These are phyloP conservation scores for Lasioglossum oenotherae DNA, from an alignment of 2,888 invertebrate genomes.

Conservation along the genomic window DNA sequence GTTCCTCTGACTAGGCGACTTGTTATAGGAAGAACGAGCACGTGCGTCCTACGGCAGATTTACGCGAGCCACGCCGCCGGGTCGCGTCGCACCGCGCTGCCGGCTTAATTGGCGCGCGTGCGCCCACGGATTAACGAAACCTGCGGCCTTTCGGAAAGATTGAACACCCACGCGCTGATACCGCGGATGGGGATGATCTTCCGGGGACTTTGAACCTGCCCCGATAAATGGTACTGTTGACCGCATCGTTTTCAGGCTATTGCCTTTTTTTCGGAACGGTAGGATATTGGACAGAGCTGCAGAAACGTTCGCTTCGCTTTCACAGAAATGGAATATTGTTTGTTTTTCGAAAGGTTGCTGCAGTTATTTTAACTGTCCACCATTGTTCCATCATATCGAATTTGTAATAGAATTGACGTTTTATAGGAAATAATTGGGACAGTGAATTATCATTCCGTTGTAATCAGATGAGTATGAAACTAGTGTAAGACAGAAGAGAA, in stretches of 20 bases:
- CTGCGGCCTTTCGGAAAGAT: conserved; percentile 2
- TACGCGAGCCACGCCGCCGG: conserved; percentile 1
- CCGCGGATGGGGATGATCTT: background rate
- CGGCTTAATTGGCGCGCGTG: conserved; percentile 13
- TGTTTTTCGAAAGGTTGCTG: background rate
- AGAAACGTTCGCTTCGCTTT: background rate
- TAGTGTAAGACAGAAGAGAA: background rate
- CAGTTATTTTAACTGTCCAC: background rate
- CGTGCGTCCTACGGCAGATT: conserved; percentile 16
- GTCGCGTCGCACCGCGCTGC: background rate
- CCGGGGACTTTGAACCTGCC: background rate
- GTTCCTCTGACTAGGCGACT: background rate
- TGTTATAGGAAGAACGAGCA: conserved; percentile 9
- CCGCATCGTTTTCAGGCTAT: background rate
- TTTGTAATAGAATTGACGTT: background rate
- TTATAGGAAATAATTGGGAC: background rate
- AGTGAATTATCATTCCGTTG: background rate
- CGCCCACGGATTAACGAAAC: conserved; percentile 2
- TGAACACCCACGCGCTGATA: background rate
- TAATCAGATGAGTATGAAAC: background rate
- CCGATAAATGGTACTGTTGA: background rate
- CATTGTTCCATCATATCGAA: background rate
- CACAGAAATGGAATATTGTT: background rate
- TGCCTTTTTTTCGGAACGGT: background rate
- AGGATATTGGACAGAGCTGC: background rate